These are phyloP conservation scores for Acromyrmex charruanus DNA, from an alignment of 1,140 invertebrate species.

Conservation along the genomic window DNA sequence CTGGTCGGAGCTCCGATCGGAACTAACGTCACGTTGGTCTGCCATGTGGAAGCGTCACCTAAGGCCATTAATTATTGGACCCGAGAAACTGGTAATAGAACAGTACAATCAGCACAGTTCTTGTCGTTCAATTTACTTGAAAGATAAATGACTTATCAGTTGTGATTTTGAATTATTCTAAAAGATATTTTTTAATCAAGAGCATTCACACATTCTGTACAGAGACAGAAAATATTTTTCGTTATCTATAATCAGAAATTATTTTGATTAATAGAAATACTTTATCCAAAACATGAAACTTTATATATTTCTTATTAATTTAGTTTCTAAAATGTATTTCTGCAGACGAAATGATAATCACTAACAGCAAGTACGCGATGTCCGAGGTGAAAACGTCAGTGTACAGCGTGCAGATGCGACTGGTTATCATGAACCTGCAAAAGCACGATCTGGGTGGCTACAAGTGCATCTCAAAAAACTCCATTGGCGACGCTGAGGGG, in stretches of 20 bases:
- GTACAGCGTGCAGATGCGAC: slow-evolving; percentile 93
- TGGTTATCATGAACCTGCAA: slow-evolving; percentile 92
- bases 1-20: slow-evolving; percentile 93
- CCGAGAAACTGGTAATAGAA: slow-evolving; percentile 91
- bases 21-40: slow-evolving; percentile 94
- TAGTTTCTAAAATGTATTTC: slow-evolving; percentile 64
- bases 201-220: background rate
- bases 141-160: background rate
- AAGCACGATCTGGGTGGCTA: slow-evolving; percentile 94
- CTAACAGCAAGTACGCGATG: slow-evolving; percentile 93
- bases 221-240: background rate
- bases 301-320: background rate
- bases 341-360: slow-evolving; percentile 95
- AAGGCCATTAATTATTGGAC: slow-evolving; percentile 96
- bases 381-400: slow-evolving; percentile 91
- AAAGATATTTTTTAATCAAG: background rate
- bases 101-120: slow-evolving; percentile 12
- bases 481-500: slow-evolving; percentile 95
- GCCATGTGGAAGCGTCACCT: slow-evolving; percentile 94
- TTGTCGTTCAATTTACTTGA: background rate
- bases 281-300: background rate
- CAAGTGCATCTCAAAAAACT: slow-evolving; percentile 97
- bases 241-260: background rate
- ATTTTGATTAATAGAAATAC: background rate
- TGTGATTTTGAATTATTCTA: background rate